Base-by-base conservation (phyloP, 2,797 vertebrate genomes). In the Smutsia temminckii region DNA sequence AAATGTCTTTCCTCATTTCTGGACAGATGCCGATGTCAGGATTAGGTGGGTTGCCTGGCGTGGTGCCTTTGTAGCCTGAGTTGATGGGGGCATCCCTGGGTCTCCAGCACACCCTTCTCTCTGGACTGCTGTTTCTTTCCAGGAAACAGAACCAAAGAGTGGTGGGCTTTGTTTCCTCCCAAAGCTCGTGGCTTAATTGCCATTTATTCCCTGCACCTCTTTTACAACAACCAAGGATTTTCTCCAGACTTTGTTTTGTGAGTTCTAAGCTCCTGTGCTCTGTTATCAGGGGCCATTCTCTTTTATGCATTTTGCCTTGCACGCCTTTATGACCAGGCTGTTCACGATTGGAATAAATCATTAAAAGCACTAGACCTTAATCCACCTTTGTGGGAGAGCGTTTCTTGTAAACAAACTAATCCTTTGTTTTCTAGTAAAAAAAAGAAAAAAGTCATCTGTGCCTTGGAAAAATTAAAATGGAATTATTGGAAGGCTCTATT, bases 211-310 rank as follows among this genome's bases (percentile, higher is more conserved):
- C 80, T 5, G 37, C 42, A 72, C 68, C 37, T 81, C 79, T 90
- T 93, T 97, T 91, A 96, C 27, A 91, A n/a, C 85, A 96, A 91
- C 94, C 79, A 95, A 83, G 91, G 86, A 78, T 96, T 96, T 95
- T 95, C 90, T 91, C 91, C 71, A 91, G 91, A 17, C 94, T 89
- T 94, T 61, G 71, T 72, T 97, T 66, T 72, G 14, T 23, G 77
- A 61, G 42, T 59, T 71, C 64, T 49, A 63, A 88, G 53, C 27
- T 6, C 92, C 95, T 89, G 18, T 8, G 14, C 75, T 92, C 64
- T 4, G 12, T 84, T 69, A 69, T 74, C 18, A 8, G 74, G 25
- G 66, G 17, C 91, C 57, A 5, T 89, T 96, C 94, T 3, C 49
- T 79, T 88, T 95, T 29, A 85, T 27, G 13, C 42, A 5, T 25